These are phyloP conservation scores for Tetramorium bicarinatum DNA, from an alignment of 2,888 invertebrate genomes.

Conservation along the genomic window DNA sequence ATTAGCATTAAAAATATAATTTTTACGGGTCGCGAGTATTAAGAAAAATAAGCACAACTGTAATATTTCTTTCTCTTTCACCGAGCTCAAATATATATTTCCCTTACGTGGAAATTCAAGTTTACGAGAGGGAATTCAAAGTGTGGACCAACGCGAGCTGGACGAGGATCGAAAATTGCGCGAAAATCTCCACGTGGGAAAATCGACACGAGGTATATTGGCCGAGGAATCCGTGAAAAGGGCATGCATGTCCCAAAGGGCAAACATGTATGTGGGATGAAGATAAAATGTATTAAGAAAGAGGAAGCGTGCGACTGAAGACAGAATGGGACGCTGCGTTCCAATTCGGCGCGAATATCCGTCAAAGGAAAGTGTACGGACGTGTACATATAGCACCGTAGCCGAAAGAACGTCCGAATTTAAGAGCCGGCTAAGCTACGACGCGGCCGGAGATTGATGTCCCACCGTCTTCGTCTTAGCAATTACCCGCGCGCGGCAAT, in stretches of 20 bases:
- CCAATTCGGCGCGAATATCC: background rate
- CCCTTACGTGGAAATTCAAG: background rate
- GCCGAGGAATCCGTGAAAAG: background rate
- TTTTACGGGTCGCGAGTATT: background rate
- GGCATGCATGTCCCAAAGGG: background rate
- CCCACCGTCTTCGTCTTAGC: background rate
- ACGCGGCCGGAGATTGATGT: conserved; percentile 25
- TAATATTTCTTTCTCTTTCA: background rate
- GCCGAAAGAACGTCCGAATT: background rate
- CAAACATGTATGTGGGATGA: background rate
- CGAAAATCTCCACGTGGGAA: background rate
- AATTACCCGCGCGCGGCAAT: conserved; percentile 34
- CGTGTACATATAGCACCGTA: background rate
- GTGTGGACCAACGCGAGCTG: background rate
- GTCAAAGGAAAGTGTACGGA: background rate
- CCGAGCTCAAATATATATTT: background rate
- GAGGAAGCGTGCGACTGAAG: background rate
- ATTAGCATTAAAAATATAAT: background rate
- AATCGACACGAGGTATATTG: background rate
- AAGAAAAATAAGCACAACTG: background rate
- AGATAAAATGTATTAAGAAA: background rate
- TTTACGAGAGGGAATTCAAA: background rate
- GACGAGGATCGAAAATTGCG: background rate
- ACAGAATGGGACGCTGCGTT: no score
- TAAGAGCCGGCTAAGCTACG: background rate